Evolutionary conservation across 2,113 vertebrate species (phyloP).

Genomic region (Sminthopsis crassicaudata): DNA sequence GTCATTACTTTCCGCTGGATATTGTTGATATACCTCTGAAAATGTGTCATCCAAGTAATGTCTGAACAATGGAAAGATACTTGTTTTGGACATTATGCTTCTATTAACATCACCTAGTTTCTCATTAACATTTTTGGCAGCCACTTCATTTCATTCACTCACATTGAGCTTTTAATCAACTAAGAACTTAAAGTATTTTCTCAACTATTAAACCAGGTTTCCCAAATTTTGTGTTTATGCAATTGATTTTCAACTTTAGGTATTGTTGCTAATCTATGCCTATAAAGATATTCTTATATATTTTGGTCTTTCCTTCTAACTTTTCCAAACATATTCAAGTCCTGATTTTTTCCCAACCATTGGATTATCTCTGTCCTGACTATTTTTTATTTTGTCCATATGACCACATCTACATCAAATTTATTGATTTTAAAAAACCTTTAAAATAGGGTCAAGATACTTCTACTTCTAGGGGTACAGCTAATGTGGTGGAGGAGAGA

Average conservation of each 20-base stretch:
- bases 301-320: neutral
- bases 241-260: neutral
- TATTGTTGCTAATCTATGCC: neutral
- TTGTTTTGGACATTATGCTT: neutral
- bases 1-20: too few relatives aligned
- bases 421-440: neutral
- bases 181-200: neutral
- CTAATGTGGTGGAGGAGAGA: neutral
- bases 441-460: neutral
- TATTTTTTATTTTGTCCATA: neutral
- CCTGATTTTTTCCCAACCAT: neutral
- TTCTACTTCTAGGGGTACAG: neutral
- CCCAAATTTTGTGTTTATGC: neutral
- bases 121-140: neutral
- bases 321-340: neutral
- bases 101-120: neutral
- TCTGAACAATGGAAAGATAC: neutral
- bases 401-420: neutral
- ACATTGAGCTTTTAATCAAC: too few relatives aligned
- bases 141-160: neutral
- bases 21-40: neutral
- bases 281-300: neutral
- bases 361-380: neutral
- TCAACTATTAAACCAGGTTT: neutral
- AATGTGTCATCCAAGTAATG: neutral